phyloP scores from a whole-genome alignment of 37 sponge, comb jelly and placozoan genomes.

The Petrosia ficiformis region DNA sequence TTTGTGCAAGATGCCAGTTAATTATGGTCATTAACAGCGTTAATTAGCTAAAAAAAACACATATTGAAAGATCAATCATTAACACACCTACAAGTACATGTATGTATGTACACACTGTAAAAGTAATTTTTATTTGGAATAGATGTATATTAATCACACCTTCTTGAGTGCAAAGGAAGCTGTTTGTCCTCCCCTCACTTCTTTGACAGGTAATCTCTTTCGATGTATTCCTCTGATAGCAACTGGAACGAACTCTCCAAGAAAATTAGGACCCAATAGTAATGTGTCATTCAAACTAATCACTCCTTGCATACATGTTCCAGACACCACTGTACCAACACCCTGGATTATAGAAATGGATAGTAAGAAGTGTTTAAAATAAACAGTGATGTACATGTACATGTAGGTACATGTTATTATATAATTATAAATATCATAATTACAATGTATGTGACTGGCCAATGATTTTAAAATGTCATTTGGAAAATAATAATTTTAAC shows the following conservation, averaged over 20 bases:
- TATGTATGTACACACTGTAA: background rate
- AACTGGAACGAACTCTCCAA: slow-evolving; percentile 89
- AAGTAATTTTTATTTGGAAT: background rate
- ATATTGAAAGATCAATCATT: no score
- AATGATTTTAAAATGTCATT: no score
- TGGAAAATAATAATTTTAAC: no score
- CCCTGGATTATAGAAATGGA: slow-evolving; percentile 71
- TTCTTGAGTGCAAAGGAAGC: slow-evolving; percentile 98
- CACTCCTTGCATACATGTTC: slow-evolving; percentile 90
- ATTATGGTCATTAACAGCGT: no score
- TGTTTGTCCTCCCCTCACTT: slow-evolving; percentile 93
- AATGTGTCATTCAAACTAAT: slow-evolving; percentile 82
- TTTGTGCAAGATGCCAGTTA: no score
- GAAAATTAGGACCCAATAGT: slow-evolving; percentile 82
- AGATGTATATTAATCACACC: no score
- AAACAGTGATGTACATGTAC: background rate
- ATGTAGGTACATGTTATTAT: no score
- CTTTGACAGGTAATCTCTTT: slow-evolving; percentile 92
- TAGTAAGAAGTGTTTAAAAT: background rate
- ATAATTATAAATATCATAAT: background rate
- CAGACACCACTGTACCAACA: slow-evolving; percentile 96
- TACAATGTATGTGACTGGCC: no score
- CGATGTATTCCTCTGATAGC: slow-evolving; percentile 87
- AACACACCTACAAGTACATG: background rate
- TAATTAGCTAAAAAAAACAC: no score